phyloP scores from a whole-genome alignment of 2,888 invertebrate species.

The Acanthopleura granulata region DNA sequence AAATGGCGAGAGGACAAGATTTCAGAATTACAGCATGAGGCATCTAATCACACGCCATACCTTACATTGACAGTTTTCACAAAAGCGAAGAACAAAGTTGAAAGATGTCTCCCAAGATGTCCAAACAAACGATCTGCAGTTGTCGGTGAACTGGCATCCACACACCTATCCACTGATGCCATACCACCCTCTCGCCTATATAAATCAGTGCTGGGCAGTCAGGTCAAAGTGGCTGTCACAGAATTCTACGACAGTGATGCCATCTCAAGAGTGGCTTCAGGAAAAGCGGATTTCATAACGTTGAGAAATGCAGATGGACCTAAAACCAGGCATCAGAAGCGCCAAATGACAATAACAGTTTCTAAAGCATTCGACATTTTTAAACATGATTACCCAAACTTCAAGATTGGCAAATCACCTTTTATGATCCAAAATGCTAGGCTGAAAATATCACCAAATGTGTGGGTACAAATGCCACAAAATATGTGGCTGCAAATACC shows the following conservation, averaged over 20 bases:
- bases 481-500: slow-evolving; percentile 21
- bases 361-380: not conserved
- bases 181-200: no score
- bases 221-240: no score
- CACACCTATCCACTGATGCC: not conserved
- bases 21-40: no score
- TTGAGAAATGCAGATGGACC: not conserved
- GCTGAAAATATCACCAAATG: no score
- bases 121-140: not conserved
- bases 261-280: not conserved
- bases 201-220: no score
- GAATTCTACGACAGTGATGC: not conserved
- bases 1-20: no score
- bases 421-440: not conserved
- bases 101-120: not conserved
- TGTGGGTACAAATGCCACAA: not conserved
- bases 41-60: no score
- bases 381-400: no score
- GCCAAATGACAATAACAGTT: not conserved
- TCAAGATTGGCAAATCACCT: not conserved
- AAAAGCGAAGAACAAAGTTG: not conserved
- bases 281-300: not conserved
- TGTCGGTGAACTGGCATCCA: not conserved
- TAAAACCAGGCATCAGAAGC: not conserved
- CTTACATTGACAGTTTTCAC: no score